Percentiles rank a stretch among this genome's conserved stretches.
Conservation (phyloP, 2,888 invertebrate species). For the Lasioglossum vierecki region DNA sequence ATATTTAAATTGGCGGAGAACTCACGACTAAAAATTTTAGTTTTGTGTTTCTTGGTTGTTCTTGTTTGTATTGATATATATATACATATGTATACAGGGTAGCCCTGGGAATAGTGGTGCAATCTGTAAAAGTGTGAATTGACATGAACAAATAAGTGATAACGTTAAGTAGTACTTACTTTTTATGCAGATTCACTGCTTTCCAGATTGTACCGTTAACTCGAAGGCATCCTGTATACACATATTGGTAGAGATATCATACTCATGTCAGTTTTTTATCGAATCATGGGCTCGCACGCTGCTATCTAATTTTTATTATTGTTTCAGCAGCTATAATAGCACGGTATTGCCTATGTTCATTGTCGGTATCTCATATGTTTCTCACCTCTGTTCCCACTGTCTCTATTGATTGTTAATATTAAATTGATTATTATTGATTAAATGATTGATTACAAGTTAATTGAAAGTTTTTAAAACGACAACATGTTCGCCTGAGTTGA, state of each 20-base stretch:
- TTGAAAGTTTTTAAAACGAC: constrained; percentile 72
- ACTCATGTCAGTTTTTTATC: constrained; percentile 60
- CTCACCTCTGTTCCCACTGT: constrained; percentile 81
- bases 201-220: neutral
- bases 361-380: constrained; percentile 82
- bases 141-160: neutral
- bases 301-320: constrained; percentile 82
- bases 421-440: constrained; percentile 79
- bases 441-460: constrained; percentile 69
- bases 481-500: constrained; percentile 77
- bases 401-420: constrained; percentile 80
- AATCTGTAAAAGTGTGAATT: constrained; percentile 1
- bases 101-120: neutral
- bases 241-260: constrained; percentile 60
- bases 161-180: neutral
- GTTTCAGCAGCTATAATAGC: constrained; percentile 83
- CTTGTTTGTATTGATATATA: constrained; percentile 64
- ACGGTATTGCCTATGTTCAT: constrained; percentile 82
- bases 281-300: constrained; percentile 80
- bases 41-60: constrained; percentile 66
- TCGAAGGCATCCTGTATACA: neutral
- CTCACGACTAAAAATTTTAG: constrained; percentile 61
- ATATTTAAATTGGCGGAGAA: constrained; percentile 68
- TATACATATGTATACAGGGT: neutral
- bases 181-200: neutral